Evolutionary conservation across 1,140 invertebrate species (phyloP).

Genomic region (Lepidurus couesii): DNA sequence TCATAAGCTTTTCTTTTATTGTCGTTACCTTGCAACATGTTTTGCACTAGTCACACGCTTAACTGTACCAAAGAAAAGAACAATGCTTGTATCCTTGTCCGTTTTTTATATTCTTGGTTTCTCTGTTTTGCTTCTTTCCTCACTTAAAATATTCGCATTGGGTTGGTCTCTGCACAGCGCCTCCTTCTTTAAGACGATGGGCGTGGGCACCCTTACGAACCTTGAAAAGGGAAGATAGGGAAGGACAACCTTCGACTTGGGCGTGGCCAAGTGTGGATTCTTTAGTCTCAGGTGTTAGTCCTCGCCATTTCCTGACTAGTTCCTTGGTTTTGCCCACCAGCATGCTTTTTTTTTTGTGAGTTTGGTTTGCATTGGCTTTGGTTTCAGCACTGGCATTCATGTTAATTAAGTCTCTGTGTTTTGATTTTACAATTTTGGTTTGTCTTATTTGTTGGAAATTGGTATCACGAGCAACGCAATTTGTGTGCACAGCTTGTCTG

Average conservation of each 20-base stretch:
- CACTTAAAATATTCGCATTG: background rate
- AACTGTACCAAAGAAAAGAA: no score
- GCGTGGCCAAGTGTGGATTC: background rate
- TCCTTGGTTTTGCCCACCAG: background rate
- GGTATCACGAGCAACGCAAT: background rate
- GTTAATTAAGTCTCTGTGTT: no score
- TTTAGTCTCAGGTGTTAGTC: background rate
- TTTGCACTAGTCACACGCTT: no score
- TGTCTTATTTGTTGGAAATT: background rate
- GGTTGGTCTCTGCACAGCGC: background rate
- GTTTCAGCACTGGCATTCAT: background rate
- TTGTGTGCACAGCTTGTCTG: constrained; percentile 9
- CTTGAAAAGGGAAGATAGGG: constrained; percentile 18
- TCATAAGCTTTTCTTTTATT: background rate
- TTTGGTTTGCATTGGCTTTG: background rate
- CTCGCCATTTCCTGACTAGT: background rate
- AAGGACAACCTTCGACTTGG: background rate
- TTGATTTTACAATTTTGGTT: background rate
- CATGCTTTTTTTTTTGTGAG: background rate
- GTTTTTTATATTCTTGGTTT: background rate
- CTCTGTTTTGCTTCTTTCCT: background rate
- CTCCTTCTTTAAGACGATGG: constrained; percentile 18
- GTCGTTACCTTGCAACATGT: background rate
- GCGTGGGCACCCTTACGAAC: background rate
- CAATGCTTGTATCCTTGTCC: background rate